Evolutionary conservation across 2,797 vertebrate genomes (phyloP), one percentile per base, ranked within the genome.

Genomic region (Callimico goeldii): DNA sequence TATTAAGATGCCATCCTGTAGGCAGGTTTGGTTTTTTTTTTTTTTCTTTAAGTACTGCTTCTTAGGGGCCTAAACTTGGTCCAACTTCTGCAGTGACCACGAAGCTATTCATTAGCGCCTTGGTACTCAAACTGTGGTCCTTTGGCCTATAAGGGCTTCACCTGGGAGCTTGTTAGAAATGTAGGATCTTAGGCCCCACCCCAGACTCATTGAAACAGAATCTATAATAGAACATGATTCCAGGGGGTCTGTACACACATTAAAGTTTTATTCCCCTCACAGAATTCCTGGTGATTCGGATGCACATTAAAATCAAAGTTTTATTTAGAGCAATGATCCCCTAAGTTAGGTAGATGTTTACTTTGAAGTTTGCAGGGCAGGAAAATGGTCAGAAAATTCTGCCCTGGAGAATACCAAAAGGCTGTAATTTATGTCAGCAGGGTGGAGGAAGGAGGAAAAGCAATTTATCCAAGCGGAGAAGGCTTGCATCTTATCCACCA

Each of bases 281-380:
- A 85, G 79, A 50, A 72, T 61, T 77, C 11, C 43, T 94, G 72
- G 80, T 83, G 88, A 92, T 64, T 97, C 11, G 13, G 88, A 57
- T 28, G 28, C 73, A 89, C 39, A 30, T 94, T 94, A 90, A 97
- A 94, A 88, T 85, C 87, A 36, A 79, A 57, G 77, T 96, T 96
- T 97, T 92, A 86, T 90, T 94, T 90, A 92, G 28, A 96, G 26
- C 48, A 36, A 24, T 26, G 61, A 20, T 64, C n/a, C 20, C 52
- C 41, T 43, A 61, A 85, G 81, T 96, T 70, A 96, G 87, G 79
- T 73, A 85, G 89, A 89, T 24, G 70, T 97, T 92, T 79, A 92
- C 95, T 97, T 96, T 97, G 97, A 97, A 98, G 94, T 96, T 80
- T 90, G 84, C 46, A 94, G 88, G 52, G 90, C 64, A 90, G 64